Evolutionary conservation across 2,113 vertebrate species (phyloP), one percentile per base, ranked within the genome.

Genomic region (Saguinus midas): DNA sequence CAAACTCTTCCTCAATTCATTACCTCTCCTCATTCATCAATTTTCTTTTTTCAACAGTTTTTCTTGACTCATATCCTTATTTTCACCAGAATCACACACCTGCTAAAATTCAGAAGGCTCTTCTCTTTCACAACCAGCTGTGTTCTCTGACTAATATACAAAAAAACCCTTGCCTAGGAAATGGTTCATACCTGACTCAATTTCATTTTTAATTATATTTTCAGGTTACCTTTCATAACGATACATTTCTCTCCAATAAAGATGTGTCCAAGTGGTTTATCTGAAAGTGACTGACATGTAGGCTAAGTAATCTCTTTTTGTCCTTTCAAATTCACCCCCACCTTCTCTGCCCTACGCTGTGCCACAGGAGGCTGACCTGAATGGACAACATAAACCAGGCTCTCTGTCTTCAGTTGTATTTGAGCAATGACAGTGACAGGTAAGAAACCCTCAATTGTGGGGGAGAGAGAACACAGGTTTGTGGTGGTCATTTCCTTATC

Each of bases 81-180:
- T 43, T 32, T 96, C 12, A 48, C 29, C 84, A 35, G 66, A 96
- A 58, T 70, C 8, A 8, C 40, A 89, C 55, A 90, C 86, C 37
- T 94, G 87, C 32, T 55, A 25, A 20, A 25, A 75, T 66, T 89
- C 35, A 73, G n/a, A 84, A 83, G 37, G 11, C 11, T 73, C 25
- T 84, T 91, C 9, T 92, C n/a, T 95, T 91, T 86, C 40, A 57
- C 5, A 55, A 17, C 1, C 89, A 92, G 70, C 68, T 95, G 14
- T 87, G 58, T 90, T 79, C 82, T 89, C 85, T 94, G 79, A 96
- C 29, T 95, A 93, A 97, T 72, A 64, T 27, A 16, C 12, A 40
- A 90, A 92, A 86, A 75, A 86, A 64, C 0, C 18, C 29, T 95
- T 87, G 37, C 14, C 20, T 72, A 95, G 73, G 73, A 97, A 97